Evolutionary conservation across 1,140 invertebrate species (phyloP), one percentile per base, ranked within the genome.

Genomic region (Episyrphus balteatus): DNA sequence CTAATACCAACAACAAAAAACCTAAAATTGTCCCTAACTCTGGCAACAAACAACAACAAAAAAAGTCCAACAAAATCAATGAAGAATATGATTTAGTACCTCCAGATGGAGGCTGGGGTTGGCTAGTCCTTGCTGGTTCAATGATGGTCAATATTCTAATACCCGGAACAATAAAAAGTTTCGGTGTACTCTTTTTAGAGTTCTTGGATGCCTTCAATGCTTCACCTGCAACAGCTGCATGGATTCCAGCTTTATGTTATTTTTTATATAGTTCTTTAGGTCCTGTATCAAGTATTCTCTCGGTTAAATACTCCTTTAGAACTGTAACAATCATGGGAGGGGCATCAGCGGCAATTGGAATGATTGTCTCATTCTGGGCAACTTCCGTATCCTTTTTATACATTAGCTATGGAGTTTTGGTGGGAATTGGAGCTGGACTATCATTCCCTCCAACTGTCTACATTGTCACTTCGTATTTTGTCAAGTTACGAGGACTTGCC

Each of bases 261-360:
- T 89, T 88, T 62, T 72, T 90, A 3, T 90, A 89, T 70, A 88
- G 84, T 62, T 88, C 86, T 52, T 70, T 89, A 56, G 86, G 91
- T 56, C 92, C 92, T 13, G 66, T 97, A 39, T 91, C 92, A 13
- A 90, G 88, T 61, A 82, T 90, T 54, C 71, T 95, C 37, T 92
- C 88, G 1, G 84, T 90, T 40, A 87, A 84, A 62, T 92, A 84
- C 74, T 93, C 92, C 18, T 95, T 93, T 67, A 73, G 87, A n/a
- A 87, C 81, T 10, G 87, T 94, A 14, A 92, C 90, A 5, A 76
- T 95, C 26, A 73, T 88, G 5, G 92, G 92, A 15, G 86, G 88
- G 8, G 75, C 83, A 6, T 82, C 92, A 47, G 85, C 91, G 1
- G 81, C 86, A 0, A 62, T 81, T 42, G 92, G 92, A 46, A 86